phyloP scores from a whole-genome alignment of 2,113 vertebrate species.

The Hoplias malabaricus region DNA sequence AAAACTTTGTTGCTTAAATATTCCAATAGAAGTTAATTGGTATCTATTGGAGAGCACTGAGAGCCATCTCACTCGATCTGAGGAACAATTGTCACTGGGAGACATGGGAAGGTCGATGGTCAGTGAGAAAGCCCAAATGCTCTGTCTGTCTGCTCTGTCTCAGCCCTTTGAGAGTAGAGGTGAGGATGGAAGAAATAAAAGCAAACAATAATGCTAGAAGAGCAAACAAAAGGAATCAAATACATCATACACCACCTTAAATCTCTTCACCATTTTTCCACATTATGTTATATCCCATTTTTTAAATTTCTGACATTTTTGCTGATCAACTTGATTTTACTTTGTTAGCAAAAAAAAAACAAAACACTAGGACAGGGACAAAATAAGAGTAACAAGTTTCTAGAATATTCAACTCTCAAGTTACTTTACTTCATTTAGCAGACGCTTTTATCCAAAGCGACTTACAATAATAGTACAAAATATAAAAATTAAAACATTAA shows the following conservation, averaged over 20 bases:
- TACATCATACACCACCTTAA: background rate
- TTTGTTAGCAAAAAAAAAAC: too few species aligned
- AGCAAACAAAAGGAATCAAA: background rate
- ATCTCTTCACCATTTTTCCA: too few species aligned
- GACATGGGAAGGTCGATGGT: background rate
- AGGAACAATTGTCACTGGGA: background rate
- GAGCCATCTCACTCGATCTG: conserved; percentile 40
- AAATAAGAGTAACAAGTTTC: too few species aligned
- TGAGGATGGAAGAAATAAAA: background rate
- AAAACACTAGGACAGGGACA: too few species aligned
- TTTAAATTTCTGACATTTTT: too few species aligned
- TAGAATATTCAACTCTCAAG: too few species aligned
- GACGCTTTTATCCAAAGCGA: too few species aligned
- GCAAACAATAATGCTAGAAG: background rate
- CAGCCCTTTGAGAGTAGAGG: conserved; percentile 49
- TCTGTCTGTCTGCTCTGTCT: conserved; percentile 42
- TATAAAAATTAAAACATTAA: too few species aligned
- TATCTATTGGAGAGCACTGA: conserved; percentile 60
- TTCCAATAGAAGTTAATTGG: conserved; percentile 74
- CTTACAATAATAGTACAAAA: too few species aligned
- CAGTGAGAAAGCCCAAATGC: background rate
- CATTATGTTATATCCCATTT: too few species aligned
- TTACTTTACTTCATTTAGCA: too few species aligned
- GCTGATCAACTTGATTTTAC: too few species aligned
- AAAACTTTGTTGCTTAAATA: conserved; percentile 73